phyloP scores from a whole-genome alignment of 2,888 invertebrate genomes.

The Hydrotaea cyrtoneurina region DNA sequence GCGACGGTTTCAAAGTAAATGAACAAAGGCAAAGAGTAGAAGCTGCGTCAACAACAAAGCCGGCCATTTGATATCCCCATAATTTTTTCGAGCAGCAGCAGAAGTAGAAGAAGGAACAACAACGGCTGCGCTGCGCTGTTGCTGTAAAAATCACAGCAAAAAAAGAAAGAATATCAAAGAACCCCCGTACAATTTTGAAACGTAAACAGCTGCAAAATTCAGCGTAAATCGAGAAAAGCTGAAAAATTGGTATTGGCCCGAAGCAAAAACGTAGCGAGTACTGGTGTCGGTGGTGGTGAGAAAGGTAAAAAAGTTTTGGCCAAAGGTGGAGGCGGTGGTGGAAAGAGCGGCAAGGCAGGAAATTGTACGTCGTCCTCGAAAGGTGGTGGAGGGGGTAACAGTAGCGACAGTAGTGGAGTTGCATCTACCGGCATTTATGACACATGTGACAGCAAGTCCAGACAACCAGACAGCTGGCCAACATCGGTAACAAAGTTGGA shows the following conservation, averaged over 20 bases:
- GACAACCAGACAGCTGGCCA: neutral
- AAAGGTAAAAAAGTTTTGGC: conserved; percentile 56
- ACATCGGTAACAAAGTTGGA: neutral
- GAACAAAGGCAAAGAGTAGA: neutral
- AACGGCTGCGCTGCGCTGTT: neutral
- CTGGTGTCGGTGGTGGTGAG: conserved; percentile 69
- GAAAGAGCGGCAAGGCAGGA: neutral
- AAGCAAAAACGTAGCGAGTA: conserved; percentile 43
- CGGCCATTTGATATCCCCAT: too few relatives aligned
- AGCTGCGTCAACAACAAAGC: too few relatives aligned
- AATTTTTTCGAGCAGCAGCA: too few relatives aligned
- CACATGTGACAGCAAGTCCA: conserved; percentile 15
- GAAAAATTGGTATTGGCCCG: conserved; percentile 68
- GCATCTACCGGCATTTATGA: conserved; percentile 30
- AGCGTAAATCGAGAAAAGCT: conserved; percentile 75
- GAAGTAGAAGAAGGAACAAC: neutral
- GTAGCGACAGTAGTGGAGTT: conserved; percentile 22
- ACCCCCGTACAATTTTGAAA: neutral
- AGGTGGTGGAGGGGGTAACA: conserved; percentile 21
- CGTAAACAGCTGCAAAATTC: conserved; percentile 75
- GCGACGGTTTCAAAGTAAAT: neutral
- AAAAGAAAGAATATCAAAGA: neutral
- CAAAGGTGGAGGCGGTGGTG: conserved; percentile 42
- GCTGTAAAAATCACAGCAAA: too few relatives aligned
- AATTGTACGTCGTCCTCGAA: neutral